These are phyloP conservation scores for Condylostylus longicornis DNA, from an alignment of 1,140 invertebrate species.

Conservation along the genomic window DNA sequence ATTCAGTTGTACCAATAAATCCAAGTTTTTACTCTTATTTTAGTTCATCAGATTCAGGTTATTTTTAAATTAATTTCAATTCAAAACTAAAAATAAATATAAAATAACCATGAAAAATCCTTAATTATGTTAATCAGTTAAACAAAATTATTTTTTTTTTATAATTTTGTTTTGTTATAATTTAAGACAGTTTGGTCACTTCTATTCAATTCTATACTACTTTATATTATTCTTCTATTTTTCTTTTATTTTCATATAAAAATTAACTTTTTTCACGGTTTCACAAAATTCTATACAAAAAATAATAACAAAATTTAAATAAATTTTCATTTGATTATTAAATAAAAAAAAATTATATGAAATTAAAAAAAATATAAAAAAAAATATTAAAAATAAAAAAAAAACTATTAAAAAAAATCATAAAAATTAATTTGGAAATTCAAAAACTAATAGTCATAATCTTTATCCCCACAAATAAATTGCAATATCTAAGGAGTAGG, in stretches of 20 bases:
- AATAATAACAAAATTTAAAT: slow-evolving; percentile 16
- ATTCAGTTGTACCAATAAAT: slow-evolving; percentile 42
- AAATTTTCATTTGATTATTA: slow-evolving; percentile 6
- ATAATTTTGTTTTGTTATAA: too few relatives aligned
- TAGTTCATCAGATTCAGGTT: slow-evolving; percentile 22
- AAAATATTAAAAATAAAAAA: neutral
- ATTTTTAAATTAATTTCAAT: slow-evolving; percentile 18
- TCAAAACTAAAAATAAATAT: neutral
- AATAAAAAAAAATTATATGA: slow-evolving; percentile 7
- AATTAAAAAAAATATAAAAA: slow-evolving; percentile 1
- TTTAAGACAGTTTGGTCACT: too few relatives aligned
- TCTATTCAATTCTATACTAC: too few relatives aligned
- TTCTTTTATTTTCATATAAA: too few relatives aligned
- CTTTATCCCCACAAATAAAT: too few relatives aligned
- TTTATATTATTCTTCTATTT: too few relatives aligned
- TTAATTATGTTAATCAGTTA: too few relatives aligned
- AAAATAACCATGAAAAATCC: slow-evolving; percentile 3
- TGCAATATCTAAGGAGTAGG: too few relatives aligned
- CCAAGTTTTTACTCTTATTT: slow-evolving; percentile 46
- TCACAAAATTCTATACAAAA: slow-evolving; percentile 8
- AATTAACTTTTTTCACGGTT: too few relatives aligned
- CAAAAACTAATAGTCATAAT: slow-evolving; percentile 9
- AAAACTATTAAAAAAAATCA: slow-evolving; percentile 9
- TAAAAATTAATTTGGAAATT: slow-evolving; percentile 8
- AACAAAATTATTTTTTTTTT: too few relatives aligned